A percentile compares a stretch with the other conserved stretches of the same genome.
phyloP scores from a whole-genome alignment of 1,140 invertebrate species.

The Euura saliciscinereae region DNA sequence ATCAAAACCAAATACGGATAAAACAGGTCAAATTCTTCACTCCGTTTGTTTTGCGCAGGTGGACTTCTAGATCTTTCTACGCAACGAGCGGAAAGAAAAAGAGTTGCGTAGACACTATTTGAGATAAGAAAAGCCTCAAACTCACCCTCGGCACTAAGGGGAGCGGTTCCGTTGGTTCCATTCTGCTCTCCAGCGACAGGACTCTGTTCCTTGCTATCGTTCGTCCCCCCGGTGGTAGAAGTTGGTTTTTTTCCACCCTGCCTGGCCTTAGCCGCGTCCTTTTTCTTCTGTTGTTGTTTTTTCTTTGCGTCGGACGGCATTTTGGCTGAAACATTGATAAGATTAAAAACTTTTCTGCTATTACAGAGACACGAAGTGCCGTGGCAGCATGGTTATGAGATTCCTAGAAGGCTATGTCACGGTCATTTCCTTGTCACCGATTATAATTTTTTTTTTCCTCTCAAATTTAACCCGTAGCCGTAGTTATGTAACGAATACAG shows the following conservation, averaged over 20 bases:
- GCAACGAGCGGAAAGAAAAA: too few species aligned
- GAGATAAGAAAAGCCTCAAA: background rate
- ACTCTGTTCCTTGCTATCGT: slow-evolving; percentile 63
- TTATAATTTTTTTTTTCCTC: background rate
- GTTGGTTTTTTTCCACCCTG: slow-evolving; percentile 67
- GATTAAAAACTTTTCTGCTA: too few species aligned
- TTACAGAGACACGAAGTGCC: too few species aligned
- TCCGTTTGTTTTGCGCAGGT: too few species aligned
- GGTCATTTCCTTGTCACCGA: too few species aligned
- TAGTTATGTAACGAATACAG: slow-evolving; percentile 5
- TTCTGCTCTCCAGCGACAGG: slow-evolving; percentile 44
- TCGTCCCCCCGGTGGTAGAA: slow-evolving; percentile 48
- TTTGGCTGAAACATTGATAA: slow-evolving; percentile 26
- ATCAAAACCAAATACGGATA: too few species aligned
- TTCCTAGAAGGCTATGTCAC: too few species aligned
- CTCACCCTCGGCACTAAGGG: slow-evolving; percentile 61
- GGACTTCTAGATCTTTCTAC: too few species aligned
- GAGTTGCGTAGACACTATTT: too few species aligned
- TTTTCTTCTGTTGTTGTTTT: slow-evolving; percentile 95
- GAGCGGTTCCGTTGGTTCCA: slow-evolving; percentile 50
- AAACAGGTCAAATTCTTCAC: too few species aligned
- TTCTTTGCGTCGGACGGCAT: slow-evolving; percentile 99
- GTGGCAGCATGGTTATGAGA: background rate
- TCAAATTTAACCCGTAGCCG: background rate
- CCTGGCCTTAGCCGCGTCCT: slow-evolving; percentile 87